Evolutionary conservation across 2,888 invertebrate species (phyloP).

Genomic region (Dinocampus coccinellae): DNA sequence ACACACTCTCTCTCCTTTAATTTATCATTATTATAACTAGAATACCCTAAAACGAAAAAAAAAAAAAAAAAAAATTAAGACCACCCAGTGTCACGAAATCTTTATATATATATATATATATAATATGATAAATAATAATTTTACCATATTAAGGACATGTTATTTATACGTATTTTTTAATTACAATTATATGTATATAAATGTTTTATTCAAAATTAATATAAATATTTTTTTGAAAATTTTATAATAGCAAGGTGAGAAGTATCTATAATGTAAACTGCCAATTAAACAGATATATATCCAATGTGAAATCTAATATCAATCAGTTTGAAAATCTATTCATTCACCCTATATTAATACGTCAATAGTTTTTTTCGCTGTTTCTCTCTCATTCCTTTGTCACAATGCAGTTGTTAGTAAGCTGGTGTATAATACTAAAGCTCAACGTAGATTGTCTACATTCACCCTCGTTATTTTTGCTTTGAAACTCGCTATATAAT

Average conservation of each 20-base stretch:
- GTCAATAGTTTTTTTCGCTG: too few species aligned
- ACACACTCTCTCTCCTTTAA: not conserved
- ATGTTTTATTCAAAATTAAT: too few species aligned
- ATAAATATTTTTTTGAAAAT: not conserved
- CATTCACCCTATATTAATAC: constrained; percentile 29
- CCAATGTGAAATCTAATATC: constrained; percentile 59
- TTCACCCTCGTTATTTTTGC: not conserved
- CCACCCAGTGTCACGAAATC: constrained; percentile 29
- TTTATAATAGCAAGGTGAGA: not conserved
- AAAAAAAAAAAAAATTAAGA: not conserved
- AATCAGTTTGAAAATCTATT: constrained; percentile 60
- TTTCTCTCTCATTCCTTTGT: constrained; percentile 20
- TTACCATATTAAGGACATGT: too few species aligned
- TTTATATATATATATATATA: not conserved
- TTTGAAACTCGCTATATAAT: constrained; percentile 20
- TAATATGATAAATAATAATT: not conserved
- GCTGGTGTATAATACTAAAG: constrained; percentile 14
- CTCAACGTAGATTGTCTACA: not conserved
- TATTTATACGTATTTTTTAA: too few species aligned
- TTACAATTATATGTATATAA: too few species aligned
- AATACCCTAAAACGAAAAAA: constrained; percentile 25
- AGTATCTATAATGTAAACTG: constrained; percentile 56
- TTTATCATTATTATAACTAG: constrained; percentile 31
- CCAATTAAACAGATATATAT: constrained; percentile 65
- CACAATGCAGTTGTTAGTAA: constrained; percentile 21